Evolutionary conservation across 2,113 vertebrate species (phyloP).

Genomic region (Ceyx margarethae): DNA sequence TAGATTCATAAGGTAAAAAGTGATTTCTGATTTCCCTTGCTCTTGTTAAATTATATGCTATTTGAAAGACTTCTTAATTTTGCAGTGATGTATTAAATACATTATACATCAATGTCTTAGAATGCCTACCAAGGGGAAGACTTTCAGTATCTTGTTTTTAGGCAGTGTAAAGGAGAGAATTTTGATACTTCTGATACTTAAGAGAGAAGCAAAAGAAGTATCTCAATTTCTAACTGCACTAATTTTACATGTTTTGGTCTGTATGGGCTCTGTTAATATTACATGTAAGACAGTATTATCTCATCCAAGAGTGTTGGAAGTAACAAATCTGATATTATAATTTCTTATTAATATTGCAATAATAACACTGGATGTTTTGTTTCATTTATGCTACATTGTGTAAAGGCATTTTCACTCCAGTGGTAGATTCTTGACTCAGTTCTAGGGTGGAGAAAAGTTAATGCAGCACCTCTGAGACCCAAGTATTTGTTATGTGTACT

Average conservation of each 20-base stretch:
- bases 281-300: not conserved
- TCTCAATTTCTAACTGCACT: not conserved
- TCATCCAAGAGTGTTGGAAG: not conserved
- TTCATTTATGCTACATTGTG: not conserved
- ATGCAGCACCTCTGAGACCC: not conserved
- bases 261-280: not conserved
- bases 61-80: not conserved
- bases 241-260: not conserved
- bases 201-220: not conserved
- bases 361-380: not conserved
- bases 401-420: not conserved
- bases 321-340: not conserved
- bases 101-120: not conserved
- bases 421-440: not conserved
- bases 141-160: not conserved
- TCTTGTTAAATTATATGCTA: not conserved
- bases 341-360: not conserved
- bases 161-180: not conserved
- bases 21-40: conserved; percentile 17
- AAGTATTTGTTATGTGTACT: not conserved
- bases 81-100: not conserved
- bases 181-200: not conserved
- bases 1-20: conserved; percentile 11
- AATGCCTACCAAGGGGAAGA: not conserved
- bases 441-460: not conserved